Evolutionary conservation across 53 echinoderm and acorn worm genomes (phyloP), one percentile per base, ranked within the genome.

Genomic region (Zoroaster sp.): DNA sequence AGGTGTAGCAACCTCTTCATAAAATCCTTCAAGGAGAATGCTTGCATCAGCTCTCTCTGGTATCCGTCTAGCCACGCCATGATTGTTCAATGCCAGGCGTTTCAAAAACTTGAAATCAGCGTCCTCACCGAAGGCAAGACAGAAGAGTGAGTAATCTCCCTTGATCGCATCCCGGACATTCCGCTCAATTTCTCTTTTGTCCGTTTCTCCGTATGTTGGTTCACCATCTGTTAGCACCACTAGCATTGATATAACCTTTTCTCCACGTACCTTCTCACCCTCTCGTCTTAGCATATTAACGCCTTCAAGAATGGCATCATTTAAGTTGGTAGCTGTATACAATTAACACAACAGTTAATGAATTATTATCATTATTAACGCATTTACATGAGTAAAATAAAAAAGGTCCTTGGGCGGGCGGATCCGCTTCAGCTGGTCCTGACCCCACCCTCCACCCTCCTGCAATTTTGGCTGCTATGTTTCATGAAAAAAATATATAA

Each of bases 191-290:
- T 82, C 87, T 17, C 78, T 88, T 74, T 89, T 92, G 52, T 95
- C 92, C 20, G 83, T 92, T 63, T 94, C 95, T 15, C 98, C 98
- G 45, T 91, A 89, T 52, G 95, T 95, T 1, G 98, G 98, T 53
- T 94, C 94, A 40, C 98, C 98, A 46, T 98, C 98, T 1, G 95
- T 93, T 8, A 98, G 88, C 31, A 98, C 90, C 36, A 98, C 96
- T 69, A 98, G 69, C 92, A 98, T 95, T 21, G 95, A 93, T 20
- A 92, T 90, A 74, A 94, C 93, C 83, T 93, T 92, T 17, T 88
- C 92, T 0, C 73, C 90, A 3, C 87, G 74, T 3, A 73, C 78
- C 11, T 87, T 69, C 74, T 95, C 99, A 31, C 72, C 83, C 68
- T 97, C 95, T 66, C 82, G 75, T 53, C 95, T 92, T 35, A 97